Conservation (phyloP, 2,797 vertebrate genomes). For the Hypotaenidia okinawae region DNA sequence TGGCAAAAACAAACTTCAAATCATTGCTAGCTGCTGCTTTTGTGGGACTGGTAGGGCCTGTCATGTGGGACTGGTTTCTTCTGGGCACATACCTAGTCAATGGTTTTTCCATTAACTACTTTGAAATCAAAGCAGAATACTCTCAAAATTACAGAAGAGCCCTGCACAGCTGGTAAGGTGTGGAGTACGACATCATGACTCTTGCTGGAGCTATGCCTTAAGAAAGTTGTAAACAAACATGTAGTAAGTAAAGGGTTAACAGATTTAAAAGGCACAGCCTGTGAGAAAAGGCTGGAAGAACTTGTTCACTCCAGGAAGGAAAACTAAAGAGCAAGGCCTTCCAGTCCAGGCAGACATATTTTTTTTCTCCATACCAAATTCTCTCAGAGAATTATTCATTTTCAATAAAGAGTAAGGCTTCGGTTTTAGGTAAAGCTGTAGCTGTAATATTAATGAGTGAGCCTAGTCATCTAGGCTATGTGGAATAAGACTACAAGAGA, state of each 20-base stretch:
- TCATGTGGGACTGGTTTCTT: neutral
- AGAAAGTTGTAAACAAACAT: neutral
- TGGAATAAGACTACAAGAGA: neutral
- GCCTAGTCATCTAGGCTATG: neutral
- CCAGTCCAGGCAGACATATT: neutral
- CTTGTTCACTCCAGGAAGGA: neutral
- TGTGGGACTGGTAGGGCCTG: slow-evolving; percentile 16
- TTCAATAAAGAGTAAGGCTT: neutral
- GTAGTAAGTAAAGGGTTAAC: neutral
- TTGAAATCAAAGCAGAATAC: neutral
- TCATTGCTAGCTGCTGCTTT: neutral
- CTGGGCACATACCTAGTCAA: neutral
- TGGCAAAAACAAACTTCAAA: neutral
- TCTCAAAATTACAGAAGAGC: neutral
- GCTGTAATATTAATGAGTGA: neutral
- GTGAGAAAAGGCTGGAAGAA: neutral
- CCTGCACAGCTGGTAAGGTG: neutral
- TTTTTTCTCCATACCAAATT: neutral
- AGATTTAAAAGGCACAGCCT: neutral
- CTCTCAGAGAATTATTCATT: neutral
- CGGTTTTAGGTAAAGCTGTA: neutral
- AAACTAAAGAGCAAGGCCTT: neutral
- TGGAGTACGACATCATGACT: neutral
- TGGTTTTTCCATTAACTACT: slow-evolving; percentile 24
- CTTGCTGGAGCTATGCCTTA: neutral